A percentile compares a stretch with the other conserved stretches of the same genome.
Evolutionary conservation across 2,797 vertebrate species (phyloP).

Genomic region (Cheirogaleus major): DNA sequence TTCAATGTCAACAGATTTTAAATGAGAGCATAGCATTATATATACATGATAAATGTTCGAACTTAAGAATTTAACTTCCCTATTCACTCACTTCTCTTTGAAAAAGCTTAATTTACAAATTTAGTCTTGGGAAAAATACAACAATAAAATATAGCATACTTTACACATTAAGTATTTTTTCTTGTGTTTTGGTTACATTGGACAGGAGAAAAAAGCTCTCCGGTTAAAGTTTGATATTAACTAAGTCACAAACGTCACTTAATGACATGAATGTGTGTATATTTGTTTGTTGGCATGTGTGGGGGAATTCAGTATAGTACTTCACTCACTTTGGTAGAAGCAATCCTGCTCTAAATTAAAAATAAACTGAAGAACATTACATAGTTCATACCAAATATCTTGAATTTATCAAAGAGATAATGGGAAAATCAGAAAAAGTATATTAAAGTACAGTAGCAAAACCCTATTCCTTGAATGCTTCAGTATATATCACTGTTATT

Average conservation of each 20-base stretch:
- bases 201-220: neutral
- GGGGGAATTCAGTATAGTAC: neutral
- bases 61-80: neutral
- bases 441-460: neutral
- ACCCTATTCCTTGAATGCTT: neutral
- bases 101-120: neutral
- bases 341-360: neutral
- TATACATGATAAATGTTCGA: neutral
- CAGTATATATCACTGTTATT: neutral
- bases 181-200: neutral
- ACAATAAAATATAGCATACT: neutral
- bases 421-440: neutral
- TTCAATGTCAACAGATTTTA: neutral
- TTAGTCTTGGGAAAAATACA: neutral
- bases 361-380: neutral
- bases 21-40: neutral
- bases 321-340: neutral
- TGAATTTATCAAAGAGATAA: neutral
- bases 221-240: neutral
- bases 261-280: neutral
- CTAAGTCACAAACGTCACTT: neutral
- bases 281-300: neutral
- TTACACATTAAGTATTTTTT: neutral
- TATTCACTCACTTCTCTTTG: neutral
- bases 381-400: neutral